Conservation (phyloP, 2,797 vertebrate genomes). For the Octomys mimax region DNA sequence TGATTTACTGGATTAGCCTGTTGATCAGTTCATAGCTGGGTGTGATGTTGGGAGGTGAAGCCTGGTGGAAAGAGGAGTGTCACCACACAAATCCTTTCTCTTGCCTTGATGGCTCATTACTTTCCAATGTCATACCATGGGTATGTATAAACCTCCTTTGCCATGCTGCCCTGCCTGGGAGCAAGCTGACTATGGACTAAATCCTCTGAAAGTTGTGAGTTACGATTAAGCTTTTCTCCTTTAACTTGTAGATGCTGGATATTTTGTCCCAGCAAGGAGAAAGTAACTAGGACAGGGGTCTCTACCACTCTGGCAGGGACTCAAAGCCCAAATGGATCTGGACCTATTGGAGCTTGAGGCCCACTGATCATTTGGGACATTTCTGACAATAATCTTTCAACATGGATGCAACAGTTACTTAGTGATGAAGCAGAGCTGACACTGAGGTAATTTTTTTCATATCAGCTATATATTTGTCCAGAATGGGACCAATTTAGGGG, state of each 20-base stretch:
- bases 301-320: background rate
- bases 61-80: background rate
- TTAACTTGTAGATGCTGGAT: background rate
- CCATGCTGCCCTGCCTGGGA: background rate
- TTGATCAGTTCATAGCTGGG: background rate
- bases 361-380: slow-evolving; percentile 13
- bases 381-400: slow-evolving; percentile 14
- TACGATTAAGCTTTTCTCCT: background rate
- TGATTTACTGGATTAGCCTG: background rate
- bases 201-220: background rate
- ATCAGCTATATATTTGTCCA: background rate
- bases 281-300: background rate
- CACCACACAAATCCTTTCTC: background rate
- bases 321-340: background rate
- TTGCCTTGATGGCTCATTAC: background rate
- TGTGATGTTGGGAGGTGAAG: background rate
- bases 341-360: background rate
- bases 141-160: background rate
- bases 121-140: background rate
- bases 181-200: background rate
- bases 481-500: slow-evolving; percentile 7
- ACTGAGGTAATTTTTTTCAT: slow-evolving; percentile 8
- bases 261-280: background rate
- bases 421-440: background rate
- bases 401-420: background rate